A percentile compares a stretch with the other conserved stretches of the same genome.
Evolutionary conservation across 1,140 invertebrate species (phyloP).

Genomic region (Cydia strobilella): DNA sequence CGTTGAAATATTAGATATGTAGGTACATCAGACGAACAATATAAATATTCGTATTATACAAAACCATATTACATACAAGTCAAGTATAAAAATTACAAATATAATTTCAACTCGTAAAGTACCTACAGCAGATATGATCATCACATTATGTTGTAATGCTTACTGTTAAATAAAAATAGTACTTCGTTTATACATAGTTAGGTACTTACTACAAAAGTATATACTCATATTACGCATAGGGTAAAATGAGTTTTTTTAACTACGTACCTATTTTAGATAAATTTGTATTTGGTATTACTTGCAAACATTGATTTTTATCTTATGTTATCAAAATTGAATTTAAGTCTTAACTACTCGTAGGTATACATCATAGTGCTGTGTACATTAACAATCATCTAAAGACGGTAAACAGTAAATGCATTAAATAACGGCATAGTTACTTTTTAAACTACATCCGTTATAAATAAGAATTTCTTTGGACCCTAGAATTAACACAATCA

Average conservation of each 20-base stretch:
- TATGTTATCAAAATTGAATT: background rate
- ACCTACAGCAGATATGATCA: background rate
- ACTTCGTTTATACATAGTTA: background rate
- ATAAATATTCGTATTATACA: conserved; percentile 7
- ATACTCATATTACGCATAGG: no score
- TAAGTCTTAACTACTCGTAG: background rate
- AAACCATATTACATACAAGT: conserved; percentile 4
- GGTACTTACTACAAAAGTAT: no score
- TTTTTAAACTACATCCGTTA: background rate
- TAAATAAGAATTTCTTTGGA: conserved; percentile 10
- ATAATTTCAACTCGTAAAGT: conserved; percentile 19
- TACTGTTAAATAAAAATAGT: background rate
- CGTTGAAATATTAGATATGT: conserved; percentile 1
- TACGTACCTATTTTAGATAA: no score
- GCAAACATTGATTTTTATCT: background rate
- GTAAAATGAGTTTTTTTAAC: no score
- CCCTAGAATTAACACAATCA: conserved; percentile 21
- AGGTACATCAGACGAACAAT: conserved; percentile 23
- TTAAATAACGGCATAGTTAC: background rate
- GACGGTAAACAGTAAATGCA: background rate
- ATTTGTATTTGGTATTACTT: background rate
- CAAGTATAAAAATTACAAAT: conserved; percentile 22
- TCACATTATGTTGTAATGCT: background rate
- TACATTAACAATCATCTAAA: background rate
- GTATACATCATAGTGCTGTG: background rate